These are phyloP conservation scores for Phortica magna DNA, from an alignment of 2,888 invertebrate species.

Conservation along the genomic window DNA sequence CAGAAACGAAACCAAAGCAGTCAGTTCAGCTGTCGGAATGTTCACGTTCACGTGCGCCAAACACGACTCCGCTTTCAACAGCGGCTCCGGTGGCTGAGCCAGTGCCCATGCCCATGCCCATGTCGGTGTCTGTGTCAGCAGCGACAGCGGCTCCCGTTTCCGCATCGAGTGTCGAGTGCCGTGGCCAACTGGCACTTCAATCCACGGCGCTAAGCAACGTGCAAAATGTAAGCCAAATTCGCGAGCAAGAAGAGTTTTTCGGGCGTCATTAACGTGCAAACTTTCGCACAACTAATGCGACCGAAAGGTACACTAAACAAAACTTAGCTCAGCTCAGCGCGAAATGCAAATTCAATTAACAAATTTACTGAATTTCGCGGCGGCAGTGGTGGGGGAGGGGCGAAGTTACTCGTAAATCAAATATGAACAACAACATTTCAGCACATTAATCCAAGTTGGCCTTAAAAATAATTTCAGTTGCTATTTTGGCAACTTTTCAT, in stretches of 20 bases:
- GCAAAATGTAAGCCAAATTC: not conserved
- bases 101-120: no score
- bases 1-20: not conserved
- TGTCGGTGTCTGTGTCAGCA: no score
- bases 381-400: not conserved
- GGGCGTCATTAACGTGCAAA: not conserved
- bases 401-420: not conserved
- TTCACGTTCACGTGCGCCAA: no score
- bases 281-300: not conserved
- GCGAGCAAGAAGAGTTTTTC: not conserved
- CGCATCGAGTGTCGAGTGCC: no score
- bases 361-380: not conserved
- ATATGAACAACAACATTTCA: no score
- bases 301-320: not conserved
- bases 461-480: no score
- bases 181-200: not conserved
- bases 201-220: not conserved
- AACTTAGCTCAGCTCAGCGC: not conserved
- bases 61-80: no score
- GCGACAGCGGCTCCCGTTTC: no score
- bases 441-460: no score
- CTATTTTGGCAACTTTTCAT: no score
- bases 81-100: no score
- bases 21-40: not conserved
- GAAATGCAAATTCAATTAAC: not conserved